phyloP scores from a whole-genome alignment of 2,113 vertebrate genomes.

The Brachyhypopomus gauderio region DNA sequence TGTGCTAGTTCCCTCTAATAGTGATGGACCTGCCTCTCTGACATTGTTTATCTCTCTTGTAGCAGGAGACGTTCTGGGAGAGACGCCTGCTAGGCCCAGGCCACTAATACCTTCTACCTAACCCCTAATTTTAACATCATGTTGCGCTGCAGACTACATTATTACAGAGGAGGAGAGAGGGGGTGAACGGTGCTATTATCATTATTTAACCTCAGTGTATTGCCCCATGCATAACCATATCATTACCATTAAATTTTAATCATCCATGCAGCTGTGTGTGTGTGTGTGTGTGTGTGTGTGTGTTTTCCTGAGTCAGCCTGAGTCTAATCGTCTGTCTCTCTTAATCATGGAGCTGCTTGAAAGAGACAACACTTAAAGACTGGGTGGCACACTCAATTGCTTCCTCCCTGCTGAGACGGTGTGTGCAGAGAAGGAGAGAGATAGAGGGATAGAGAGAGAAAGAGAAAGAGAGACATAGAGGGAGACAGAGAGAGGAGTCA shows the following conservation, averaged over 20 bases:
- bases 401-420: slow-evolving; percentile 33
- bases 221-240: slow-evolving; percentile 67
- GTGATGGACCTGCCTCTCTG: slow-evolving; percentile 29
- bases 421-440: slow-evolving; percentile 35
- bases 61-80: slow-evolving; percentile 14
- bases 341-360: slow-evolving; percentile 60
- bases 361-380: slow-evolving; percentile 60
- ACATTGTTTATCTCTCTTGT: slow-evolving; percentile 27
- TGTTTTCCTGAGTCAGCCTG: slow-evolving; percentile 57
- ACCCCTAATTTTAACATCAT: slow-evolving; percentile 66
- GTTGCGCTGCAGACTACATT: slow-evolving; percentile 69
- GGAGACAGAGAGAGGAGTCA: not conserved
- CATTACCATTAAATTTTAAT: slow-evolving; percentile 74
- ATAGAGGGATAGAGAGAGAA: slow-evolving; percentile 15
- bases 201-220: slow-evolving; percentile 68
- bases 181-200: slow-evolving; percentile 65
- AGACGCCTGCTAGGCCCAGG: slow-evolving; percentile 54
- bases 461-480: slow-evolving; percentile 11
- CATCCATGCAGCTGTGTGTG: slow-evolving; percentile 61
- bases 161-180: slow-evolving; percentile 67
- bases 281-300: slow-evolving; percentile 22
- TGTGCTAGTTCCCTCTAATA: not conserved
- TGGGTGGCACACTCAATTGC: slow-evolving; percentile 59
- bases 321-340: slow-evolving; percentile 57
- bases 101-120: slow-evolving; percentile 62